Evolutionary conservation across 2,113 vertebrate species (phyloP).

Genomic region (Pardalotus punctatus): DNA sequence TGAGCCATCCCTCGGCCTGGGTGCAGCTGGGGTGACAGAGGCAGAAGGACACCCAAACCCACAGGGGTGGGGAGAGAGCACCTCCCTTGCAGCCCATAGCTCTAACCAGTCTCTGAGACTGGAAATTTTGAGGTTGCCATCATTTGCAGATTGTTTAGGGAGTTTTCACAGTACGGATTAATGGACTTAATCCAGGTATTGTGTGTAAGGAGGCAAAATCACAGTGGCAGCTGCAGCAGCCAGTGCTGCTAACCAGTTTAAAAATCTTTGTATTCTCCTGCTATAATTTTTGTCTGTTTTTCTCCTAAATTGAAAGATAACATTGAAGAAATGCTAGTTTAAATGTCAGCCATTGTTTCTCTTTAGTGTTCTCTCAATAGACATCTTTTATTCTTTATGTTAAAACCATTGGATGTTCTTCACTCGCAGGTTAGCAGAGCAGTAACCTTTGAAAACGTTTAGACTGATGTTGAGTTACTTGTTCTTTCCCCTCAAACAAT

Average conservation of each 20-base stretch:
- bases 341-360: background rate
- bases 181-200: fast-evolving
- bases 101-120: background rate
- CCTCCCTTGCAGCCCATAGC: background rate
- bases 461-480: background rate
- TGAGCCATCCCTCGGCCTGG: background rate
- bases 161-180: fast-evolving
- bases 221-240: background rate
- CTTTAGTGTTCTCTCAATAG: background rate
- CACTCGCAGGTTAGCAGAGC: background rate
- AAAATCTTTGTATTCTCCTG: background rate
- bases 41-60: background rate
- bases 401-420: background rate
- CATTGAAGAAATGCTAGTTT: background rate
- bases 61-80: fast-evolving
- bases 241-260: background rate
- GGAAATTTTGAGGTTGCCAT: background rate
- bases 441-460: background rate
- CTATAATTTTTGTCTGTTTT: background rate
- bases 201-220: background rate
- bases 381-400: background rate
- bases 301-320: background rate
- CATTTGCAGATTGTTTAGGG: background rate
- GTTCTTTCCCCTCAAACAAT: background rate
- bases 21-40: background rate